Base-by-base conservation (phyloP, 2,113 vertebrate genomes). In the Saccopteryx bilineata region DNA sequence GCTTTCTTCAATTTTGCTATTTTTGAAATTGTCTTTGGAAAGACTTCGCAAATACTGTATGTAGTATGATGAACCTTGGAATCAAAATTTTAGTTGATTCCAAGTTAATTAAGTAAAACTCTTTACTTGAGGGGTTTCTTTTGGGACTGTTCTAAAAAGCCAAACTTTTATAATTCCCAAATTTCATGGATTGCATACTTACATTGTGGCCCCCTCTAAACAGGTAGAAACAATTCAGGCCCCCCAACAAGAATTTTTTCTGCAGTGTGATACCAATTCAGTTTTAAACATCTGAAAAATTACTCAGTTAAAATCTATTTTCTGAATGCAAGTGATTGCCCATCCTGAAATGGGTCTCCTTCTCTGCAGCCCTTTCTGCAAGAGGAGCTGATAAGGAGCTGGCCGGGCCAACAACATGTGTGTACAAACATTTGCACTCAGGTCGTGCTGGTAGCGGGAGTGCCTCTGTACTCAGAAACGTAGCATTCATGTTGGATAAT, bases 11-110 rank as follows among this genome's bases (percentile, higher is more conserved):
- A 26, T 19, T 80, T 82, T 50, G 84, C n/a, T 80, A 4, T 83
- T 96, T 97, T 95, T 78, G 90, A 97, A 98, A 93, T 75, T 13
- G n/a, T 93, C 85, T 75, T 39, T 69, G 18, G 83, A 90, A 95
- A 94, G 39, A 63, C 24, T 87, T 94, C 96, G n/a, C n/a, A 89
- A 82, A 92, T 94, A 76, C 7, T 33, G 4, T 39, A n/a, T n/a
- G n/a, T n/a, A n/a, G n/a, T n/a, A n/a, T 86, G 31, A 92, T 11
- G 6, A 58, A 63, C 23, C 23, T 68, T 95, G 78, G n/a, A n/a
- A n/a, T n/a, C n/a, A n/a, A n/a, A n/a, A 9, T 92, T 95, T 92
- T 33, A n/a, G 21, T 15, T 82, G 54, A 78, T 50, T 92, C 10
- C 78, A 91, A 31, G 5, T 93, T 90, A 95, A 87, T 81, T 74